Evolutionary conservation across 2,888 invertebrate genomes (phyloP).

Genomic region (Cactoblastis cactorum): DNA sequence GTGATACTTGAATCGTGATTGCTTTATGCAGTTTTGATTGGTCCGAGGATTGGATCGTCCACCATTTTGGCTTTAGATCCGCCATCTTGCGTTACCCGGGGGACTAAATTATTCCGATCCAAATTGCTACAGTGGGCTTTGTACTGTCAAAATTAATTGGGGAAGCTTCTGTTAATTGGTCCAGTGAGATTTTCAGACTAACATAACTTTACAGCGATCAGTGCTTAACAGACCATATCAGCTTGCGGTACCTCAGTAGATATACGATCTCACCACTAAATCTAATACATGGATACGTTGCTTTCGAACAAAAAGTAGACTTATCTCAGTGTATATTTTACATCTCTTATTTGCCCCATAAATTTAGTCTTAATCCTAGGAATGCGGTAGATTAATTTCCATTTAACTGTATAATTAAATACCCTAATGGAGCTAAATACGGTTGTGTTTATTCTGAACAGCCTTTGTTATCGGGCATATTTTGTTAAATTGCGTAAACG

Average conservation of each 20-base stretch:
- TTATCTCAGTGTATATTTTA: neutral
- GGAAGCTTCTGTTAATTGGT: conserved; percentile 5
- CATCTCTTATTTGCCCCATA: neutral
- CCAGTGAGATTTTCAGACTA: conserved; percentile 2
- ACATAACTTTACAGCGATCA: neutral
- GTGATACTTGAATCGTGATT: neutral
- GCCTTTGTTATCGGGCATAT: too few species aligned
- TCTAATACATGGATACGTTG: neutral
- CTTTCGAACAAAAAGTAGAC: neutral
- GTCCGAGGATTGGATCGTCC: neutral
- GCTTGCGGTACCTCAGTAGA: conserved; percentile 10
- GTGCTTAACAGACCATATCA: conserved; percentile 7
- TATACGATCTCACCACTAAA: conserved; percentile 9
- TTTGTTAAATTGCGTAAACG: too few species aligned
- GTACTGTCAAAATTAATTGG: conserved; percentile 8
- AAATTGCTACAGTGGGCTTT: conserved; percentile 13
- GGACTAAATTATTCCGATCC: conserved; percentile 21
- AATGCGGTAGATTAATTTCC: neutral
- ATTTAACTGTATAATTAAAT: too few species aligned
- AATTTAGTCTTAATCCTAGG: neutral
- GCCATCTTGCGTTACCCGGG: conserved; percentile 3
- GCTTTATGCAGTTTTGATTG: conserved; percentile 2
- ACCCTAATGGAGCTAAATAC: too few species aligned
- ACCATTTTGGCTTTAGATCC: conserved; percentile 15
- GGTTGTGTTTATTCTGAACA: too few species aligned